Evolutionary conservation across 2,888 invertebrate genomes (phyloP).

Genomic region (Thecocarcelia acutangulata): DNA sequence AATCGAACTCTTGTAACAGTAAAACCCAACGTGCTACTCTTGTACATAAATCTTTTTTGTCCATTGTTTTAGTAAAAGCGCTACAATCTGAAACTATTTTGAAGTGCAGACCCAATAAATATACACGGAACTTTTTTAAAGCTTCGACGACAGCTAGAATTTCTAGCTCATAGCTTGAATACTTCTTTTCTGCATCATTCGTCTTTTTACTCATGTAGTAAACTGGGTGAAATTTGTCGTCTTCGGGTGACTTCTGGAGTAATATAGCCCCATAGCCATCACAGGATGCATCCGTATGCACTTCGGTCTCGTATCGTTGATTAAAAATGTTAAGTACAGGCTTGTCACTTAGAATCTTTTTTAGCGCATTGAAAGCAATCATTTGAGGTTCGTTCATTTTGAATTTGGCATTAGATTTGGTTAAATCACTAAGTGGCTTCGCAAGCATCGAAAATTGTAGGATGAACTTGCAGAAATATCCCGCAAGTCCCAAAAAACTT

Average conservation of each 20-base stretch:
- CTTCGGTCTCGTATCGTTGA: constrained; percentile 49
- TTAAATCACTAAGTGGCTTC: constrained; percentile 35
- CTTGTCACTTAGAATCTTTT: constrained; percentile 48
- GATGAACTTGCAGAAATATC: constrained; percentile 58
- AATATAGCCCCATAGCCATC: constrained; percentile 67
- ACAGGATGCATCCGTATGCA: constrained; percentile 53
- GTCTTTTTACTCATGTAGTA: constrained; percentile 68
- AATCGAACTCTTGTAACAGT: constrained; percentile 69
- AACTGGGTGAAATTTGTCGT: constrained; percentile 58
- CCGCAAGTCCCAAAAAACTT: constrained; percentile 50
- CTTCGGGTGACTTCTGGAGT: constrained; percentile 52
- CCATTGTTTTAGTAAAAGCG: constrained; percentile 61
- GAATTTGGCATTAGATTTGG: constrained; percentile 11
- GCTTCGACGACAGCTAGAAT: constrained; percentile 70
- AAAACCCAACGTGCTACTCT: constrained; percentile 69
- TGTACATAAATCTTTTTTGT: constrained; percentile 54
- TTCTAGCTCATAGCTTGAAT: constrained; percentile 71
- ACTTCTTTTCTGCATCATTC: constrained; percentile 46
- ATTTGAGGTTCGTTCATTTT: constrained; percentile 3
- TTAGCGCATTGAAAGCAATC: constrained; percentile 66
- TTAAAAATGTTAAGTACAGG: constrained; percentile 66
- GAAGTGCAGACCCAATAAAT: constrained; percentile 66
- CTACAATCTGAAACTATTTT: constrained; percentile 58
- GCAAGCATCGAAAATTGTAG: constrained; percentile 26
- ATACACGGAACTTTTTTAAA: constrained; percentile 71